phyloP scores from a whole-genome alignment of 1,140 invertebrate genomes.

The Schmidtea mediterranea region DNA sequence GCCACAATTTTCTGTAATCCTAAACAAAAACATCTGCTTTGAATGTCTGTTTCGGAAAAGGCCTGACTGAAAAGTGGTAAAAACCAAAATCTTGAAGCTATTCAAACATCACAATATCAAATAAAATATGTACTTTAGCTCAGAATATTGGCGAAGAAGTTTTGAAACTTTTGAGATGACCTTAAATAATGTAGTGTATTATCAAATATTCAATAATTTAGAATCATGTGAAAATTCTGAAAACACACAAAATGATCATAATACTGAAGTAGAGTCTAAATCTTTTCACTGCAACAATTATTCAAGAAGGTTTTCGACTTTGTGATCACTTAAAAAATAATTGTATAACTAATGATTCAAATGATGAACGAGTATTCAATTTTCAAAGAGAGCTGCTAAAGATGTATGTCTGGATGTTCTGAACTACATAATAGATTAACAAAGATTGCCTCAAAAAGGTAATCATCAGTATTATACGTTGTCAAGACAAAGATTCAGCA shows the following conservation, averaged over 20 bases:
- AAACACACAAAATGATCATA: too few species aligned
- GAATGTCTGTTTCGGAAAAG: neutral
- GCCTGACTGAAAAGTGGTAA: neutral
- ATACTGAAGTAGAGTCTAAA: neutral
- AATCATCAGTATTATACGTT: neutral
- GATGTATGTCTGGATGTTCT: neutral
- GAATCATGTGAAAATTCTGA: neutral
- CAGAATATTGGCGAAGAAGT: conserved; percentile 1
- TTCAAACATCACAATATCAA: neutral
- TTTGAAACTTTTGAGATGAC: neutral
- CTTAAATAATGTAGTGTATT: neutral
- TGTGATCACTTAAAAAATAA: too few species aligned
- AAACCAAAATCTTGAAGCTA: neutral
- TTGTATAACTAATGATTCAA: too few species aligned
- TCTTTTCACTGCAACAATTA: too few species aligned
- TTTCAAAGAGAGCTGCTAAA: neutral
- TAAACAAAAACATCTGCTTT: too few species aligned
- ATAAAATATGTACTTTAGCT: neutral
- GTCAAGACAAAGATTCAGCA: neutral
- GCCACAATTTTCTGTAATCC: too few species aligned
- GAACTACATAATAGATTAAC: neutral
- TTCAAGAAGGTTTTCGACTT: neutral
- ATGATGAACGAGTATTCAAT: neutral
- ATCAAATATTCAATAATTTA: neutral
- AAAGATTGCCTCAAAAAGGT: neutral